Evolutionary conservation across 2,113 vertebrate genomes (phyloP).

Genomic region (Mesembrinibis cayennensis): DNA sequence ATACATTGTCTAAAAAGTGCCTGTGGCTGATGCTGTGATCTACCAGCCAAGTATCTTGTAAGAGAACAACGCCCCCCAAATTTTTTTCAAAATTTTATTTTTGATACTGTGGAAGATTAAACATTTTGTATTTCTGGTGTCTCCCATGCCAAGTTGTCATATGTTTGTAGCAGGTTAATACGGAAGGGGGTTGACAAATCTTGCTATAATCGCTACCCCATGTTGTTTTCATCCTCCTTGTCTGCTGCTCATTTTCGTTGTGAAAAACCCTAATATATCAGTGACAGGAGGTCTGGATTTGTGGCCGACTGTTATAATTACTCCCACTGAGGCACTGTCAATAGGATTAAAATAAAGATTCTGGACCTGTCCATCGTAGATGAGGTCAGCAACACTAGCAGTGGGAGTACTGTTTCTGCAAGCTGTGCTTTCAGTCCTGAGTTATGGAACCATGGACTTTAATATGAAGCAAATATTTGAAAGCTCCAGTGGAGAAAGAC

Average conservation of each 20-base stretch:
- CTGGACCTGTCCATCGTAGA: conserved; percentile 70
- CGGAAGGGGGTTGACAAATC: conserved; percentile 48
- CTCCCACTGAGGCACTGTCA: conserved; percentile 79
- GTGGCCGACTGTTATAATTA: conserved; percentile 78
- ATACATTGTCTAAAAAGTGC: neutral
- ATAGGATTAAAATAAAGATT: conserved; percentile 80
- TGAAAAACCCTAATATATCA: conserved; percentile 70
- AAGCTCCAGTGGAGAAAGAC: conserved; percentile 67
- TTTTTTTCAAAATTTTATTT: neutral
- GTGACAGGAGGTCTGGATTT: conserved; percentile 77
- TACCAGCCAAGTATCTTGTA: neutral
- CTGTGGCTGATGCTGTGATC: neutral
- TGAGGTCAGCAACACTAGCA: conserved; percentile 77
- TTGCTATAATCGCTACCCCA: conserved; percentile 63
- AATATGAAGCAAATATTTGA: conserved; percentile 74
- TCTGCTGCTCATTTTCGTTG: conserved; percentile 72
- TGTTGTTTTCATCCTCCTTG: conserved; percentile 70
- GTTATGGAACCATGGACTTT: conserved; percentile 59
- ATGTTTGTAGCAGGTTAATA: conserved; percentile 48
- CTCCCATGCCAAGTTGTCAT: conserved; percentile 28
- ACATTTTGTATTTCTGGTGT: neutral
- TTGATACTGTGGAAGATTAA: neutral
- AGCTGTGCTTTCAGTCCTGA: conserved; percentile 66
- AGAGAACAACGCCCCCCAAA: neutral
- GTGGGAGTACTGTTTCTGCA: conserved; percentile 72